Base-by-base conservation (phyloP, 2,888 invertebrate genomes). In the Stratiomys singularior region DNA sequence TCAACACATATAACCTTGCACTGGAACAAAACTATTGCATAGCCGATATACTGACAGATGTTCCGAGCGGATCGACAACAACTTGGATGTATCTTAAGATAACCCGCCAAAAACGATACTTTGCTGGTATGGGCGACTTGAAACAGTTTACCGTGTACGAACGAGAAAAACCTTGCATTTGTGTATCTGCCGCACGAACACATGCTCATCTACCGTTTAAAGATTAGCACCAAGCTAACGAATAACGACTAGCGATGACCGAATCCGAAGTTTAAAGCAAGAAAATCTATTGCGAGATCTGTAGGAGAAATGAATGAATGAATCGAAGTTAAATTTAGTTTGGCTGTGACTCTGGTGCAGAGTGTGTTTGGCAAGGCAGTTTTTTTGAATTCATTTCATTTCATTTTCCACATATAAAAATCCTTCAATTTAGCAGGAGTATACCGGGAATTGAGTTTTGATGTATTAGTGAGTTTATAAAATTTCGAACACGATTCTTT, bases 321-420 rank as follows among this genome's bases (percentile, higher is more conserved):
- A 74, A 28, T 60, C 58, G 28, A 60, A 58, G 74, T 52, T 74
- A 74, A 27, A 60, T 60, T 74, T 74, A 74, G 74, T 74, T 74
- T 74, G 58, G 52, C 27, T 23, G 58, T 37, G 37, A 37, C 74
- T 18, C 60, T 74, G 60, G 37, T 74, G 52, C 74, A 60, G 74
- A 58, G 60, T 74, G 71, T 27, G 18, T 27, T 71, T 71, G 71
- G 37, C 71, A 52, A 23, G 11, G 4, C 23, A 21, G 46, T 71
- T 18, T 4, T 44, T 44, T 15, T 11, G 13, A 44, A 37, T 67
- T 44, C n/a, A n/a, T 67, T 1, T 27, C 13, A 60, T 5, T 11
- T 25, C 30, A 28, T 30, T 64, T 60, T 37, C 37, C 9, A 37
- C 9, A 37, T 9, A n/a, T n/a, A n/a, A n/a, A n/a, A n/a, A n/a